Evolutionary conservation across 2,113 vertebrate species (phyloP).

Genomic region (Larimichthys crocea): DNA sequence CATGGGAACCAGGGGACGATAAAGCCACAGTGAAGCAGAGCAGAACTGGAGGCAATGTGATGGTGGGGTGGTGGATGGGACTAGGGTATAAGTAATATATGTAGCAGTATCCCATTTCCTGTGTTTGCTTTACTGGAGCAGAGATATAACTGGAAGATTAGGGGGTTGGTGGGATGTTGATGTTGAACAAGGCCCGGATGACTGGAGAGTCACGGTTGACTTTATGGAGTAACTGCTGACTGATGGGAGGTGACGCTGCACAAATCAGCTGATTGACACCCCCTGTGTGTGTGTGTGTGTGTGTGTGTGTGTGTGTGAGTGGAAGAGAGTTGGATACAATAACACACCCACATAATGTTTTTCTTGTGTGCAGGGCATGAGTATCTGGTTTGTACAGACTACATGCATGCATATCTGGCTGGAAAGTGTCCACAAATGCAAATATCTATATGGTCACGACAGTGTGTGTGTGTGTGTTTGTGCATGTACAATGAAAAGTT

Average conservation of each 20-base stretch:
- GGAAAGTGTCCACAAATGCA: background rate
- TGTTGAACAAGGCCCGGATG: conserved; percentile 19
- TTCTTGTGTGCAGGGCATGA: background rate
- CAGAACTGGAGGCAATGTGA: background rate
- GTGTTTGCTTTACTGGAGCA: conserved; percentile 40
- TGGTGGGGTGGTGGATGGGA: conserved; percentile 12
- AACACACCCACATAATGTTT: background rate
- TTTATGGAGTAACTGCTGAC: conserved; percentile 13
- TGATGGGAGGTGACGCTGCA: conserved; percentile 25
- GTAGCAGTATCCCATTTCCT: conserved; percentile 31
- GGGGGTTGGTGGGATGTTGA: conserved; percentile 33
- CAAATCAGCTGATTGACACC: conserved; percentile 19
- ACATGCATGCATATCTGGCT: background rate
- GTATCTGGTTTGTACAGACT: background rate
- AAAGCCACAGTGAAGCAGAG: background rate
- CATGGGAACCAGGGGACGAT: background rate
- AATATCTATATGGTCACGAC: background rate
- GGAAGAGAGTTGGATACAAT: background rate
- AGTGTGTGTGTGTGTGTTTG: background rate
- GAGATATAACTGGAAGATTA: conserved; percentile 32
- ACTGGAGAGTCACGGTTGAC: conserved; percentile 3
- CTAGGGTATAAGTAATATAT: conserved; percentile 25
- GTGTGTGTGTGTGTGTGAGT: background rate
- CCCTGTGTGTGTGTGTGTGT: background rate
- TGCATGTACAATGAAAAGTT: background rate